Percentiles rank a stretch among this genome's conserved stretches.
These are phyloP conservation scores for Eupithecia dodoneata DNA, from an alignment of 2,888 invertebrate species.

Conservation along the genomic window DNA sequence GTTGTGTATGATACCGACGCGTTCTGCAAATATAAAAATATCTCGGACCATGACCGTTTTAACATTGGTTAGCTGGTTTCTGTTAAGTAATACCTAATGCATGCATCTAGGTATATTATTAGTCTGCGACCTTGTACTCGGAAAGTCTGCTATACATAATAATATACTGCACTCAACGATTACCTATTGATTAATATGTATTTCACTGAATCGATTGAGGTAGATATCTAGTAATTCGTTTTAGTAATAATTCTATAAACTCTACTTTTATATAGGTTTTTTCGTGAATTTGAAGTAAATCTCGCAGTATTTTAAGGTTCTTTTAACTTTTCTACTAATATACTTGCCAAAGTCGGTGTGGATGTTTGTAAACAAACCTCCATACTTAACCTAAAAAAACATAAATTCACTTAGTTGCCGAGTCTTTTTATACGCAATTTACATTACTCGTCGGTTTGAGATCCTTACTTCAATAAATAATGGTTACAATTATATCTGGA, in stretches of 20 bases:
- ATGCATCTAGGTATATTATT: neutral
- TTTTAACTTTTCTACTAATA: too few relatives aligned
- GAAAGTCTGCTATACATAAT: neutral
- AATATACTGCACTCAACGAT: neutral
- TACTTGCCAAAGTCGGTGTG: too few relatives aligned
- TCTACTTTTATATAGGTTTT: neutral
- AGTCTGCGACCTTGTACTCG: neutral
- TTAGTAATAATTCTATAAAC: neutral
- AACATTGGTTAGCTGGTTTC: neutral
- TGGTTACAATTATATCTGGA: too few relatives aligned
- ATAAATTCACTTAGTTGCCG: too few relatives aligned
- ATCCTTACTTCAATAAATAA: too few relatives aligned
- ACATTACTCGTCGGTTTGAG: too few relatives aligned
- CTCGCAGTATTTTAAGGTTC: neutral
- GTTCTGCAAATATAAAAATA: neutral
- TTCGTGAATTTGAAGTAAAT: neutral
- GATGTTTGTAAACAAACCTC: too few relatives aligned
- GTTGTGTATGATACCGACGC: too few relatives aligned
- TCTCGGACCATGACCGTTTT: neutral
- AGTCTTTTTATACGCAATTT: too few relatives aligned
- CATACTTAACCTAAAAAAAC: too few relatives aligned
- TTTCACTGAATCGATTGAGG: neutral
- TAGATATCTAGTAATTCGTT: neutral
- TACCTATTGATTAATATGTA: neutral
- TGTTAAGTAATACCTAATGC: neutral